These are phyloP conservation scores for Daptonema setosum DNA, from an alignment of 2,888 invertebrate species.

Conservation along the genomic window DNA sequence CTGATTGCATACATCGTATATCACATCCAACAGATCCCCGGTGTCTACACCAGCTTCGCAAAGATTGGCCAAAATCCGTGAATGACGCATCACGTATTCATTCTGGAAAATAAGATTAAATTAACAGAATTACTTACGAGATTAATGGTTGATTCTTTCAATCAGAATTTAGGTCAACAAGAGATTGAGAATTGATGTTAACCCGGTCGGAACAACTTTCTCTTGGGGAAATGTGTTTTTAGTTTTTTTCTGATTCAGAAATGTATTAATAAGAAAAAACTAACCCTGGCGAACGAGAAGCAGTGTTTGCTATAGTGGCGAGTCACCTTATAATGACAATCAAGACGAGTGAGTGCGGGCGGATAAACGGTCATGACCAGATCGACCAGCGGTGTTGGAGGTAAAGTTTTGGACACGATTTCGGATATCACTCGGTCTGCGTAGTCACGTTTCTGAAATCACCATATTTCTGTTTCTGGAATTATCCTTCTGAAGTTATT, in stretches of 20 bases:
- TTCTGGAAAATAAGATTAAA: conserved; percentile 19
- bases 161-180: no score
- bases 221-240: no score
- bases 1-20: background rate
- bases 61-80: conserved; percentile 30
- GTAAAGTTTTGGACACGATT: conserved; percentile 15
- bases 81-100: conserved; percentile 29
- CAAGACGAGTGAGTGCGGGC: conserved; percentile 14
- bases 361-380: conserved; percentile 13
- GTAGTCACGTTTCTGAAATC: conserved; percentile 11
- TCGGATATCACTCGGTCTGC: conserved; percentile 15
- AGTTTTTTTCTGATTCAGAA: no score
- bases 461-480: background rate
- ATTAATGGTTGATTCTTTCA: background rate
- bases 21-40: background rate
- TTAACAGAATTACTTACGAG: background rate
- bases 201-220: no score
- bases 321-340: conserved; percentile 28
- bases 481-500: no score
- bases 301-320: conserved; percentile 9
- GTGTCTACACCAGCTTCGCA: conserved; percentile 18
- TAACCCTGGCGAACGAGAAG: background rate
- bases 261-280: background rate
- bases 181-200: no score
- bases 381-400: conserved; percentile 8